phyloP scores from a whole-genome alignment of 2,888 invertebrate genomes.

The Ferrisia virgata region DNA sequence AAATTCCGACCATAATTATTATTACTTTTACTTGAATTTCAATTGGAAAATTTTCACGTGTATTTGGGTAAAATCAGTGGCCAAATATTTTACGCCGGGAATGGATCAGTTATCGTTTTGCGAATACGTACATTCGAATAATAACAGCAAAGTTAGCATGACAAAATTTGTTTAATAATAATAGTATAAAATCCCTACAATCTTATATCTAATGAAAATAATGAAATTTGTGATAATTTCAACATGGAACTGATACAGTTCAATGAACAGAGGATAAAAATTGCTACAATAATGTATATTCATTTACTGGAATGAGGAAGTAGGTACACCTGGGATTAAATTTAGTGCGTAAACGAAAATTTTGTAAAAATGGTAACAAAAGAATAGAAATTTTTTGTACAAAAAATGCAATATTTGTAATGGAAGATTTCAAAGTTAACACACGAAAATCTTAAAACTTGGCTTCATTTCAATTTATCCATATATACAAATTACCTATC shows the following conservation, averaged over 20 bases:
- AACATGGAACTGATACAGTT: neutral
- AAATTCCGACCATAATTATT: neutral
- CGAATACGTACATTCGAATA: neutral
- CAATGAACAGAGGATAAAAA: neutral
- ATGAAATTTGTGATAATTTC: neutral
- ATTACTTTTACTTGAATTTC: neutral
- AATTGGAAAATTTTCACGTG: neutral
- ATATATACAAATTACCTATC: neutral
- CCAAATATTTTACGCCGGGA: neutral
- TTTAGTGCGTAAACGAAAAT: neutral
- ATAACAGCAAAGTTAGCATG: too few relatives aligned
- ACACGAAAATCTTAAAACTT: neutral
- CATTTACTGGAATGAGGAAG: neutral
- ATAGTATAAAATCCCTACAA: neutral
- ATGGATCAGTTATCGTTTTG: neutral
- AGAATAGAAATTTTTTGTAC: neutral
- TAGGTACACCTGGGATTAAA: neutral
- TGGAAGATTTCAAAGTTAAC: neutral
- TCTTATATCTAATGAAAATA: neutral
- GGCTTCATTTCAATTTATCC: neutral
- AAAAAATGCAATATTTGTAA: neutral
- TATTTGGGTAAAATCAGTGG: neutral
- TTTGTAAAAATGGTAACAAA: conserved; percentile 20
- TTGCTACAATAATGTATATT: neutral
- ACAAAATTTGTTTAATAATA: neutral